A percentile compares a stretch with the other conserved stretches of the same genome.
Evolutionary conservation across 1,140 invertebrate species (phyloP).

Genomic region (Macrobrachium nipponense): DNA sequence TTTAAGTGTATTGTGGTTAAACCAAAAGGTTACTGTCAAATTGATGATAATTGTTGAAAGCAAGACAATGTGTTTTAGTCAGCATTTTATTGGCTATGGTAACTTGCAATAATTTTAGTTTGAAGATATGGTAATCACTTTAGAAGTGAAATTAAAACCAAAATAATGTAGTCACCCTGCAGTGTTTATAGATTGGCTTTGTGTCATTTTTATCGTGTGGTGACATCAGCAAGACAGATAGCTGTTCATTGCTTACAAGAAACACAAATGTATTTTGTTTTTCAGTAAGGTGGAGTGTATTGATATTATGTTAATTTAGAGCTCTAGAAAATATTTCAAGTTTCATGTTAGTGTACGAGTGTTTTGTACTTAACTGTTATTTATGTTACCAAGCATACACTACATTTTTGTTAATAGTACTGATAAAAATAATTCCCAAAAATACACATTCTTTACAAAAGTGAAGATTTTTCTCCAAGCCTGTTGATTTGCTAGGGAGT

Average conservation of each 20-base stretch:
- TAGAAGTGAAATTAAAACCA: too few species aligned
- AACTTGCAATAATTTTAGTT: too few species aligned
- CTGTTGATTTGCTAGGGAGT: background rate
- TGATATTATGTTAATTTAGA: constrained; percentile 11
- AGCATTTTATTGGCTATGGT: too few species aligned
- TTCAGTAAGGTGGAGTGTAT: background rate
- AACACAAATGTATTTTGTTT: constrained; percentile 33
- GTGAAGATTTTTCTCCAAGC: constrained; percentile 6
- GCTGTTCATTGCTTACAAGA: background rate
- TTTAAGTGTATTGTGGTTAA: too few species aligned
- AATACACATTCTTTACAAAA: constrained; percentile 37
- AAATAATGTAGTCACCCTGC: too few species aligned
- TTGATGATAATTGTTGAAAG: too few species aligned
- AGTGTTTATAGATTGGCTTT: too few species aligned
- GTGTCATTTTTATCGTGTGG: too few species aligned
- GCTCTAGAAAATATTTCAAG: constrained; percentile 2
- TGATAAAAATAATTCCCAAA: constrained; percentile 21
- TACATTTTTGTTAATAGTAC: background rate
- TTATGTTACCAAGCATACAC: constrained; percentile 34
- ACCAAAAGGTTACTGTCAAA: too few species aligned
- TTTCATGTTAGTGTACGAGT: constrained; percentile 38
- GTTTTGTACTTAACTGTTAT: constrained; percentile 40
- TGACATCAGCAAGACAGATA: too few species aligned
- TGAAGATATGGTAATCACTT: too few species aligned
- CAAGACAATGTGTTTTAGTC: too few species aligned